These are phyloP conservation scores for Puntigrus tetrazona DNA, from an alignment of 2,113 vertebrate species.

Conservation along the genomic window DNA sequence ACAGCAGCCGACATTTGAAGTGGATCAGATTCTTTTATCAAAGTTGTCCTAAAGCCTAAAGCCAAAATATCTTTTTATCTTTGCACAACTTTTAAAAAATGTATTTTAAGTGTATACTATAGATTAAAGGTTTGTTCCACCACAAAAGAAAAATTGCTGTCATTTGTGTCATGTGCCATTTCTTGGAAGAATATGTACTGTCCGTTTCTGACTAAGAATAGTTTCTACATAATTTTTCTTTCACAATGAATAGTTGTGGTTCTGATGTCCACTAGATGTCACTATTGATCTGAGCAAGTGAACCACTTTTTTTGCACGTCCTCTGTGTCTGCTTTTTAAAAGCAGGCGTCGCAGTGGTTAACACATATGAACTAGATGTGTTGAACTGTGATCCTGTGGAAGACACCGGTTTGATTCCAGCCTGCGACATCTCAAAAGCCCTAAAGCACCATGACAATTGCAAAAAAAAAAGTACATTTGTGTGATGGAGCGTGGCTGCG, in stretches of 20 bases:
- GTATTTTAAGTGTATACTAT: too few species aligned
- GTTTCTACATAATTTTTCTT: neutral
- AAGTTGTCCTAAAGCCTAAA: too few species aligned
- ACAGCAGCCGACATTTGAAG: too few species aligned
- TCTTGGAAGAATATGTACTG: too few species aligned
- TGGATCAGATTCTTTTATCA: too few species aligned
- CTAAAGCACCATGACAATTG: neutral
- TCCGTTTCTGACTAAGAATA: too few species aligned
- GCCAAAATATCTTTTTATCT: too few species aligned
- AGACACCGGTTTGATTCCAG: neutral
- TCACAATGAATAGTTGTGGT: neutral
- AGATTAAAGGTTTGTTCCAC: too few species aligned
- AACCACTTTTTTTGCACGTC: neutral
- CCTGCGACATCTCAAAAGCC: neutral
- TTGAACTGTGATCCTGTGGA: too few species aligned
- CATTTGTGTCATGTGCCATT: too few species aligned
- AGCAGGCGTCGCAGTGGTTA: neutral
- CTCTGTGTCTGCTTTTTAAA: slow-evolving; percentile 1
- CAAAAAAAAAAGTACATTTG: neutral
- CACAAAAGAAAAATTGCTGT: too few species aligned
- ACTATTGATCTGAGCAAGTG: neutral
- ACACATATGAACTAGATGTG: neutral
- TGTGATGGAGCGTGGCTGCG: neutral
- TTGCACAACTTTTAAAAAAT: too few species aligned
- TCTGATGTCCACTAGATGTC: slow-evolving; percentile 41